These are phyloP conservation scores for Hippopotamus amphibius DNA, from an alignment of 2,113 vertebrate genomes.

Conservation along the genomic window DNA sequence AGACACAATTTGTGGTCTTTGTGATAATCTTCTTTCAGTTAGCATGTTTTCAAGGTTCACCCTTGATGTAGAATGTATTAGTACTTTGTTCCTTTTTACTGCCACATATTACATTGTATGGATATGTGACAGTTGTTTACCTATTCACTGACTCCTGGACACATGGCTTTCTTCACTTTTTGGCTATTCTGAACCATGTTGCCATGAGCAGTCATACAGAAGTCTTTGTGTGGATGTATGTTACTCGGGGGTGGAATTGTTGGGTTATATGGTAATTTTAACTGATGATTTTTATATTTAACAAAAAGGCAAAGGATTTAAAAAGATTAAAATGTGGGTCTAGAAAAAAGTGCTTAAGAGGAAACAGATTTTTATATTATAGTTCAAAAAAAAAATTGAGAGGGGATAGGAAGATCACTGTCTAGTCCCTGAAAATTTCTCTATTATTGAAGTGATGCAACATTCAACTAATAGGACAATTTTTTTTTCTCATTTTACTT, in stretches of 20 bases:
- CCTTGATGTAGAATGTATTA: not conserved
- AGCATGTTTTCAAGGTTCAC: not conserved
- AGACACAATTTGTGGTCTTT: not conserved
- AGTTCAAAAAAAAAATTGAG: slow-evolving; percentile 45
- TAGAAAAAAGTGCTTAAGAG: slow-evolving; percentile 6
- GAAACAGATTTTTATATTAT: not conserved
- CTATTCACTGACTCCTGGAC: not conserved
- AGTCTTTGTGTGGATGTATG: not conserved
- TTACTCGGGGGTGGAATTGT: not conserved
- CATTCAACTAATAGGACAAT: not conserved
- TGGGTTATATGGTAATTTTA: not conserved
- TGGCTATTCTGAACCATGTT: not conserved
- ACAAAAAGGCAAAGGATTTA: slow-evolving; percentile 30
- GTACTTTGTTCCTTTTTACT: not conserved
- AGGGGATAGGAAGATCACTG: not conserved
- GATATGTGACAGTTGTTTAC: not conserved
- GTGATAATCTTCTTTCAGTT: not conserved
- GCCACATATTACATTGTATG: not conserved
- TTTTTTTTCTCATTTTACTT: not conserved
- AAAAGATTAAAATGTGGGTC: not conserved
- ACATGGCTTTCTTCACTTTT: not conserved
- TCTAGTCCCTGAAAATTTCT: slow-evolving; percentile 15
- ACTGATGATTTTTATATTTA: slow-evolving; percentile 37
- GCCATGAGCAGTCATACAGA: not conserved
- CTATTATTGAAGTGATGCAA: not conserved